phyloP scores from a whole-genome alignment of 2,888 invertebrate species.

The Dicranocentrus wangi region DNA sequence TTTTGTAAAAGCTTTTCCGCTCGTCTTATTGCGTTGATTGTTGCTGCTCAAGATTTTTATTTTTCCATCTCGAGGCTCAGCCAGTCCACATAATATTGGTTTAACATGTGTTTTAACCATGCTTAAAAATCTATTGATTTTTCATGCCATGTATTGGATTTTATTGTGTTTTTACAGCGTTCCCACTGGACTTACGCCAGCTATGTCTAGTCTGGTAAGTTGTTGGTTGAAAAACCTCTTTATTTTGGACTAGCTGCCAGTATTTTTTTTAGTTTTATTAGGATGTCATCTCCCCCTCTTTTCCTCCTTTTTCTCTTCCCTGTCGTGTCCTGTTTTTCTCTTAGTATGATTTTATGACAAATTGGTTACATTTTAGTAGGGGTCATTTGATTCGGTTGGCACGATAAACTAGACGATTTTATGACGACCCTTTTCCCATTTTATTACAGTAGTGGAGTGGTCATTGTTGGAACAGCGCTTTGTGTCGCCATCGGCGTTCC shows the following conservation, averaged over 20 bases:
- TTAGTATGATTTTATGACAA: constrained; percentile 66
- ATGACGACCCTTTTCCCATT: constrained; percentile 38
- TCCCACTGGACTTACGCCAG: constrained; percentile 73
- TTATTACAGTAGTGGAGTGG: constrained; percentile 66
- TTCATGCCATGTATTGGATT: constrained; percentile 51
- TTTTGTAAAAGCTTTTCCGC: too few species aligned
- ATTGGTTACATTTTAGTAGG: constrained; percentile 64
- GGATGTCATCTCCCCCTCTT: constrained; percentile 38
- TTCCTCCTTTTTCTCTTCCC: constrained; percentile 28
- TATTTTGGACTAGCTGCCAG: constrained; percentile 1
- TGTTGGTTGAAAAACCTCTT: constrained; percentile 34
- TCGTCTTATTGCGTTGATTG: too few species aligned
- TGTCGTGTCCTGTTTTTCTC: too few species aligned
- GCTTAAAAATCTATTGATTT: too few species aligned
- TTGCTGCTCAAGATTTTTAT: too few species aligned
- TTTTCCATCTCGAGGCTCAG: too few species aligned
- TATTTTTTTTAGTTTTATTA: constrained; percentile 34
- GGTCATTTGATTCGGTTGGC: constrained; percentile 62
- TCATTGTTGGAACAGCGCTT: constrained; percentile 68
- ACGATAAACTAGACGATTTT: constrained; percentile 55
- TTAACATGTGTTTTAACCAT: too few species aligned
- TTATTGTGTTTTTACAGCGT: constrained; percentile 65
- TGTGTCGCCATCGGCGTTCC: constrained; percentile 72
- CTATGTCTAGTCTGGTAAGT: constrained; percentile 72
- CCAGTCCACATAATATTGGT: too few species aligned